Conservation (phyloP, 2,797 vertebrate genomes). For the Moxostoma hubbsi region DNA sequence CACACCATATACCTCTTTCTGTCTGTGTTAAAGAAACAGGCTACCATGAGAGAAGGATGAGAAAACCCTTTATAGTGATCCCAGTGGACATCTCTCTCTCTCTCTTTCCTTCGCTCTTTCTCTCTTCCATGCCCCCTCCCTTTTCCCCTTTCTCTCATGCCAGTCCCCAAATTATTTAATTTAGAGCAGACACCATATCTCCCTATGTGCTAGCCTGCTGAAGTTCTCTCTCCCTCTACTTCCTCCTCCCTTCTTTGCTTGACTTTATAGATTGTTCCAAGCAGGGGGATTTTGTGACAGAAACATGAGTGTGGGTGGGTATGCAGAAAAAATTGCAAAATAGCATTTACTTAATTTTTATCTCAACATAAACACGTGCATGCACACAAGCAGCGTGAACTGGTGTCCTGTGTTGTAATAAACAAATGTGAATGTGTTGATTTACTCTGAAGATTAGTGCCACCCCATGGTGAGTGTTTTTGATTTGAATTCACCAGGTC, state of each 20-base stretch:
- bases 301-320: conserved; percentile 43
- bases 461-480: conserved; percentile 58
- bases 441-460: conserved; percentile 63
- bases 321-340: conserved; percentile 56
- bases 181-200: conserved; percentile 62
- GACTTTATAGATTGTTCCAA: conserved; percentile 56
- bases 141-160: conserved; percentile 50
- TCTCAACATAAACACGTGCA: conserved; percentile 49
- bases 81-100: conserved; percentile 35
- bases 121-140: neutral
- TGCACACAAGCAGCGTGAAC: conserved; percentile 38
- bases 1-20: conserved; percentile 58
- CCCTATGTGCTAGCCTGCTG: conserved; percentile 55
- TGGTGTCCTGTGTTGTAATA: conserved; percentile 53
- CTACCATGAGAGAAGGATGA: conserved; percentile 49
- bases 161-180: conserved; percentile 62
- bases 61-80: conserved; percentile 51
- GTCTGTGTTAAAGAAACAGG: conserved; percentile 48
- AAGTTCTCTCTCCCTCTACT: conserved; percentile 45
- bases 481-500: conserved; percentile 64
- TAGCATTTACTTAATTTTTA: conserved; percentile 58
- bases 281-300: conserved; percentile 51
- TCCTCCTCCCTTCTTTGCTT: conserved; percentile 31
- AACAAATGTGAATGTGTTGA: conserved; percentile 62
- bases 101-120: neutral